Evolutionary conservation across 1,140 invertebrate species (phyloP), one percentile per base, ranked within the genome.

Genomic region (Apis dorsata): DNA sequence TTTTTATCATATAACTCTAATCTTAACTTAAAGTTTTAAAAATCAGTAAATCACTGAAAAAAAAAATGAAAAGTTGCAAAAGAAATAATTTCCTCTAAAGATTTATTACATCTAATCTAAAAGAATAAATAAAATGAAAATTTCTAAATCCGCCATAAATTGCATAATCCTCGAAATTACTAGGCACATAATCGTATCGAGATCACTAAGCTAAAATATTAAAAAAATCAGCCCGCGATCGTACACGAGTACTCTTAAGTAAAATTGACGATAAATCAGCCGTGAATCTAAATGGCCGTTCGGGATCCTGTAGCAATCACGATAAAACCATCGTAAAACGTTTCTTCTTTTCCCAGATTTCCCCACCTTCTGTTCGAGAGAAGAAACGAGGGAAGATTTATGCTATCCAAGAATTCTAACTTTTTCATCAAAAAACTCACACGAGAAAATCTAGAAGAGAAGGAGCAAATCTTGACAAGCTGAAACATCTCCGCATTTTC

Each of bases 261-360:
- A 76, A 76, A 76, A 76, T 76, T 62, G 17, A 15, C 49, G 60
- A 76, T 76, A 76, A 63, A 65, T 76, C 62, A 76, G 19, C 60
- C 74, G 49, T n/a, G 60, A 65, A 28, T 65, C 74, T 63, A 76
- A 76, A 62, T 76, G 62, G 44, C 62, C 62, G 21, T 63, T 63
- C 24, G 51, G 34, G 44, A 17, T 19, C 51, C 53, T 57, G 24
- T 65, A 76, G n/a, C 62, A 19, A 53, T 34, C n/a, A 21, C 74
- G 60, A 76, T 65, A 76, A 76, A 65, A 65, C 17, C 62, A 24
- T 24, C 49, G 19, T 76, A 76, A 65, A 65, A 76, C 60, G 17
- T 65, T 63, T 49, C 3, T 19, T 53, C 60, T 65, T 65, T n/a
- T 51, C 74, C 49, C 11, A 44, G n/a, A 51, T 76, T 76, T 65